Conservation (phyloP, 1,140 invertebrate species). For the Trialeurodes vaporariorum region DNA sequence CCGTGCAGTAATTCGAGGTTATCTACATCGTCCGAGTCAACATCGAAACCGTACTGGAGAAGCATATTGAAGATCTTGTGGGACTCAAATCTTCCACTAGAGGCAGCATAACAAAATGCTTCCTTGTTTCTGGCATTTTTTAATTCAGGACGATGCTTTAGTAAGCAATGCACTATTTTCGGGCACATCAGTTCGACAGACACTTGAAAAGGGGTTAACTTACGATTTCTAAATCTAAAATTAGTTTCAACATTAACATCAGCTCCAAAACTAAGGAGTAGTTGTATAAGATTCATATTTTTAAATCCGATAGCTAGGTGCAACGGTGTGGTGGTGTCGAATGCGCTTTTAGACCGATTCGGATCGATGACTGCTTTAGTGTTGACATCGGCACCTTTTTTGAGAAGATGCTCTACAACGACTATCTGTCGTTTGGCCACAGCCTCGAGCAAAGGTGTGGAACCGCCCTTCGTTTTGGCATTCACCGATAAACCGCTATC, state of each 20-base stretch:
- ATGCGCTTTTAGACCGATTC: no score
- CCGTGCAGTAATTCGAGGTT: background rate
- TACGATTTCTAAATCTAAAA: background rate
- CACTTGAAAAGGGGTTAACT: no score
- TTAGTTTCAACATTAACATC: background rate
- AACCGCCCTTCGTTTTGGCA: background rate
- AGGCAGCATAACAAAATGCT: no score
- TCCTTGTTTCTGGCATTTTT: no score
- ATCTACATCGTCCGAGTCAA: background rate
- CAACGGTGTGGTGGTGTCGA: background rate
- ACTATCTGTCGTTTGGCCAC: background rate
- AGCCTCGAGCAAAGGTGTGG: background rate
- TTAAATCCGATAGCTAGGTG: background rate
- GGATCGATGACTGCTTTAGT: background rate
- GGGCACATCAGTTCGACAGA: no score
- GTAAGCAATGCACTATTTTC: no score
- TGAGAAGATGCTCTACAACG: background rate
- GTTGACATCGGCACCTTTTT: background rate
- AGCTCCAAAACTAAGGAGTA: background rate
- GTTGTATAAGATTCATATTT: background rate
- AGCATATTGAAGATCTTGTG: background rate
- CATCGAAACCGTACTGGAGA: background rate
- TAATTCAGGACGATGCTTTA: no score
- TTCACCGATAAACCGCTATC: background rate
- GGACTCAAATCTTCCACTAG: no score